Conservation (phyloP, 2,888 invertebrate genomes). For the Eubasilissa splendida region DNA sequence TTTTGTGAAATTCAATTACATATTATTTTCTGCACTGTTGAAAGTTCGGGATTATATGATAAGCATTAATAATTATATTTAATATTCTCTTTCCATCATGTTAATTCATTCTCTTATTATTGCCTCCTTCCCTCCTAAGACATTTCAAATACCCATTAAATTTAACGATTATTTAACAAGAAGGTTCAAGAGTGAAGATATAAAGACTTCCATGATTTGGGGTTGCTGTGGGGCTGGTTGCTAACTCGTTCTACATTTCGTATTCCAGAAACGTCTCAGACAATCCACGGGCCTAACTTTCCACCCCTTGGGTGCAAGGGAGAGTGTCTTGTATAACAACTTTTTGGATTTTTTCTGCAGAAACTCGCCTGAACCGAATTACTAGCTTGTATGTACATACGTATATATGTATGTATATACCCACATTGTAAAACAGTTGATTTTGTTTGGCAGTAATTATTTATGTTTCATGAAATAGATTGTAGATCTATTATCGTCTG, state of each 20-base stretch:
- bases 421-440: no score
- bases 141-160: conserved; percentile 19
- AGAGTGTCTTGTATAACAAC: conserved; percentile 31
- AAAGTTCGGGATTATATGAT: no score
- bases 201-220: conserved; percentile 7
- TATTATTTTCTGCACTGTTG: no score
- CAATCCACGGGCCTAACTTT: conserved; percentile 28
- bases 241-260: conserved; percentile 27
- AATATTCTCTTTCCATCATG: neutral
- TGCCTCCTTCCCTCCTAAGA: neutral
- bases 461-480: no score
- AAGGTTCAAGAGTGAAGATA: conserved; percentile 11
- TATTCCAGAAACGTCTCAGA: conserved; percentile 48
- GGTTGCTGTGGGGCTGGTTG: neutral
- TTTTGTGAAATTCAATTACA: no score
- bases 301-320: conserved; percentile 18
- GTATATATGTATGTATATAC: no score
- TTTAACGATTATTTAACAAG: conserved; percentile 24
- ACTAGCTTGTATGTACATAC: neutral
- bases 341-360: conserved; percentile 25
- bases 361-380: conserved; percentile 15
- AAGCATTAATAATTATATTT: no score
- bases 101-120: conserved; percentile 10
- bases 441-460: no score
- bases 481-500: no score